phyloP scores from a whole-genome alignment of 2,113 vertebrate species.

The Oreotragus oreotragus region DNA sequence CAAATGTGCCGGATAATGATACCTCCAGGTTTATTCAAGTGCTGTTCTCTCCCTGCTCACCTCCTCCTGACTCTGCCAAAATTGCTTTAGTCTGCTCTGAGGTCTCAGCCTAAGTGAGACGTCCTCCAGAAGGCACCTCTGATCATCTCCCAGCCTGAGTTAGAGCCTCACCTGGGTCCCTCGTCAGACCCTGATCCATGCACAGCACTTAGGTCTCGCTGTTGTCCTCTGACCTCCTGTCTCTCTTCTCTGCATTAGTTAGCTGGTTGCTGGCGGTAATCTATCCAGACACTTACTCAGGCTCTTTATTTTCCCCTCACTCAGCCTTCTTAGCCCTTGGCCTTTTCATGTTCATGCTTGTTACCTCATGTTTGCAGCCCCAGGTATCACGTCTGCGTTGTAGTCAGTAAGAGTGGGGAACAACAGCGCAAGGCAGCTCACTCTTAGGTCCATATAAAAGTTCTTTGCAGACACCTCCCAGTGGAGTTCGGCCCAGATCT shows the following conservation, averaged over 20 bases:
- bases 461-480: neutral
- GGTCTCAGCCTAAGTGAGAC: neutral
- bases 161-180: neutral
- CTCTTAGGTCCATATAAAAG: neutral
- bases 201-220: neutral
- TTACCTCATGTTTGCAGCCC: neutral
- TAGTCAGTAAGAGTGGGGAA: neutral
- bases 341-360: neutral
- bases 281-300: neutral
- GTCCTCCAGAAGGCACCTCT: neutral
- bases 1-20: neutral
- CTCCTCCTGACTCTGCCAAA: neutral
- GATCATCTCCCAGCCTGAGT: neutral
- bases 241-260: neutral
- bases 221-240: neutral
- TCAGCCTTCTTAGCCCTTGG: neutral
- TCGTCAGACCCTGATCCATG: neutral
- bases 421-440: neutral
- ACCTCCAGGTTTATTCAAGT: neutral
- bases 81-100: neutral
- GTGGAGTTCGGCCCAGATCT: neutral
- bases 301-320: neutral
- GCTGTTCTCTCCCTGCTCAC: neutral
- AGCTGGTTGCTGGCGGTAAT: neutral
- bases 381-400: neutral